phyloP scores from a whole-genome alignment of 2,888 invertebrate species.

The Plebejus argus region DNA sequence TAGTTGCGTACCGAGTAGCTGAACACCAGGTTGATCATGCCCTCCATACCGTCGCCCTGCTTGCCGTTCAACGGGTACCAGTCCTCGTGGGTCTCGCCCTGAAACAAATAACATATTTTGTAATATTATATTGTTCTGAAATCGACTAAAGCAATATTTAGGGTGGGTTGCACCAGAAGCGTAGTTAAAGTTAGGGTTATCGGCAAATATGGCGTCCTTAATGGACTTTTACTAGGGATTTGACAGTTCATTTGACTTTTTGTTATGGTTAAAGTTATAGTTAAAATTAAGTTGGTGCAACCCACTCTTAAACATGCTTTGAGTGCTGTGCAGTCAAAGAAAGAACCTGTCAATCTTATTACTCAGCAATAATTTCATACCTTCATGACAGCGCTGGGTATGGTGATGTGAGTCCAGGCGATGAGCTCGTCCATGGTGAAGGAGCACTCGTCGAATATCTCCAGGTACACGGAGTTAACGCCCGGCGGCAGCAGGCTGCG shows the following conservation, averaged over 20 bases:
- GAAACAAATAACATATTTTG: slow-evolving; percentile 25
- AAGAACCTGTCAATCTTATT: no score
- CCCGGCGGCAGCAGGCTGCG: slow-evolving; percentile 91
- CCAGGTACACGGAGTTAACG: slow-evolving; percentile 92
- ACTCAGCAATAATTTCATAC: slow-evolving; percentile 43
- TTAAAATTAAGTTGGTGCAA: no score
- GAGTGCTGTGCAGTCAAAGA: no score
- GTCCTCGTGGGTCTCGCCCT: slow-evolving; percentile 95
- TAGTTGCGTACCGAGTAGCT: slow-evolving; percentile 84
- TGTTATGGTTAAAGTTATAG: no score
- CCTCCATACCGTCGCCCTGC: slow-evolving; percentile 96
- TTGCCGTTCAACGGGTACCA: slow-evolving; percentile 97
- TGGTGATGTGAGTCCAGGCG: slow-evolving; percentile 95
- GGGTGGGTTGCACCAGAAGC: no score
- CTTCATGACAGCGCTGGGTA: slow-evolving; percentile 89
- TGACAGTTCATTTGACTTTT: no score
- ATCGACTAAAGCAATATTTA: no score
- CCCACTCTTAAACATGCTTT: no score
- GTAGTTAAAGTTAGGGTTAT: no score
- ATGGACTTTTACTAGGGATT: no score
- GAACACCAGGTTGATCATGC: slow-evolving; percentile 94
- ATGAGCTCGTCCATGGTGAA: slow-evolving; percentile 98
- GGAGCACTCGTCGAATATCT: slow-evolving; percentile 98
- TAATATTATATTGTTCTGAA: no score
- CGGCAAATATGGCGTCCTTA: no score